These are phyloP conservation scores for Fragariocoptes setiger DNA, from an alignment of 1,140 invertebrate genomes.

Conservation along the genomic window DNA sequence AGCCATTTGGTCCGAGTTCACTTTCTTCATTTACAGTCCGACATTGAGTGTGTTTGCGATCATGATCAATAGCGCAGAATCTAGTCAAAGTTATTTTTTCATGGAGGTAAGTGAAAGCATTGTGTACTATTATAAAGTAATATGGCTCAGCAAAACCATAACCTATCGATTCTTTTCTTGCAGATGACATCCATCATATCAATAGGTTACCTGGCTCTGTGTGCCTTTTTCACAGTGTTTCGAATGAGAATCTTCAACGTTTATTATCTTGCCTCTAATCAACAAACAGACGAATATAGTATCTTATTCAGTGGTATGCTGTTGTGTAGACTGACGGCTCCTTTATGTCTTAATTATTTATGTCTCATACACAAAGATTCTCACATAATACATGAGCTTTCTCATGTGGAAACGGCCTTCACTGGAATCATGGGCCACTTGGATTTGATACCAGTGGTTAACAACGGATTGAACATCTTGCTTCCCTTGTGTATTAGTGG, in stretches of 20 bases:
- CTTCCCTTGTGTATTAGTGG: slow-evolving; percentile 85
- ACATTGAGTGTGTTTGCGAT: slow-evolving; percentile 78
- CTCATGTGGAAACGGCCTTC: slow-evolving; percentile 46
- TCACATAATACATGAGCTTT: slow-evolving; percentile 48
- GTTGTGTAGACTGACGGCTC: slow-evolving; percentile 78
- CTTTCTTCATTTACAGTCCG: slow-evolving; percentile 58
- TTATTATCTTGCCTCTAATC: slow-evolving; percentile 80
- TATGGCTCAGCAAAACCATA: neutral
- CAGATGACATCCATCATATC: slow-evolving; percentile 52
- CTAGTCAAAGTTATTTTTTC: slow-evolving; percentile 60
- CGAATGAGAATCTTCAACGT: slow-evolving; percentile 82
- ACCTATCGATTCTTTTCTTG: slow-evolving; percentile 2
- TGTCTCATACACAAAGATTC: slow-evolving; percentile 93
- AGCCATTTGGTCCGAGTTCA: slow-evolving; percentile 93
- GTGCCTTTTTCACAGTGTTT: slow-evolving; percentile 86
- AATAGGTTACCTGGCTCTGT: slow-evolving; percentile 77
- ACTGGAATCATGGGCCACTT: slow-evolving; percentile 98
- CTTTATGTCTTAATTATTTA: slow-evolving; percentile 90
- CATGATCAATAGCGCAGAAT: slow-evolving; percentile 45
- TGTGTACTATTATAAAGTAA: neutral
- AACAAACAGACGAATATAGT: slow-evolving; percentile 94
- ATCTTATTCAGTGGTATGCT: slow-evolving; percentile 87
- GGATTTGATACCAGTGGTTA: slow-evolving; percentile 86
- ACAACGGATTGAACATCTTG: slow-evolving; percentile 93
- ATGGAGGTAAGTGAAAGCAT: slow-evolving; percentile 37